Base-by-base conservation (phyloP, 2,797 vertebrate species). In the Alcedo quadribrachys region DNA sequence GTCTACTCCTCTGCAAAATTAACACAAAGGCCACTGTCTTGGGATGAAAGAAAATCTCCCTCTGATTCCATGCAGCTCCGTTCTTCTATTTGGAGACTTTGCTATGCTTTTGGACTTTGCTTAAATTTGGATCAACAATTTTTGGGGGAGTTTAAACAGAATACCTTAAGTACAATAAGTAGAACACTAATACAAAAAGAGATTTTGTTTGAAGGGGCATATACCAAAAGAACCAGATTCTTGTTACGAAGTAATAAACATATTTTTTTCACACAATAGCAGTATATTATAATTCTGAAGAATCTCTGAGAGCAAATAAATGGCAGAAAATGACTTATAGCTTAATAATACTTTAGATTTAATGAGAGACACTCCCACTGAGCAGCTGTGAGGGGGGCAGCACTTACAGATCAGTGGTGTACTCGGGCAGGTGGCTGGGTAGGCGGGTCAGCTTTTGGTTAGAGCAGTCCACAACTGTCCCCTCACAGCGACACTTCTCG, bases 391-490 rank as follows among this genome's bases (percentile, higher is more conserved):
- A 11, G 6, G 43, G 7, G 16, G 46, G 21, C 19, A 8, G 76
- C 74, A 98, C 99, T 99, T 96, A 99, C 99, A 99, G 98, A 84
- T 99, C 99, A 6, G 98, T 98, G 81, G 98, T 98, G 74, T 99
- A 98, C 70, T 99, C 99, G 0, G 99, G 99, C 40, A 99, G 97
- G 96, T 99, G 98, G 15, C 97, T 95, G 4, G 99, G 99, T 54
- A 99, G 76, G 2, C 98, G 98, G 91, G 97, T 97, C 74, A 99
- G 98, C 90, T 99, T 99, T 82, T 99, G 99, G 95, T 99, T 99
- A 83, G 99, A 99, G 97, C 99, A 99, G 97, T 99, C 99, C 22
- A 99, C 98, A n/a, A 99, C 86, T 0, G 99, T 99, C 68, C 99
- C 99, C 94, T 99, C 99, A 2, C 99, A 99, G 93, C 98, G 99